Evolutionary conservation across 1,140 invertebrate species (phyloP), one percentile per base, ranked within the genome.

Genomic region (Charaxes varanes): DNA sequence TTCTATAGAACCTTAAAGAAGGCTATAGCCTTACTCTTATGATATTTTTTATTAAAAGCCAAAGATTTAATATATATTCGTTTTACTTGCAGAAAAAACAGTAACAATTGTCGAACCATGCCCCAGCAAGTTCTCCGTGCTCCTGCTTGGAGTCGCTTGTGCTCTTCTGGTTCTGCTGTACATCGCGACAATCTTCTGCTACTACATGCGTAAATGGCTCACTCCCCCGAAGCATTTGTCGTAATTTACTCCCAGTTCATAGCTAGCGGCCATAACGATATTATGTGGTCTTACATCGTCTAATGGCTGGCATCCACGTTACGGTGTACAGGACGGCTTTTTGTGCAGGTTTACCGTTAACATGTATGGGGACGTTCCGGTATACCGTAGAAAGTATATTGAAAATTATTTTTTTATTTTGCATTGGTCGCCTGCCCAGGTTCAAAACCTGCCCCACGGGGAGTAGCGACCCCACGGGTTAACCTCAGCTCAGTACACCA

Each of bases 181-280:
- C 83, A 90, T 95, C 59, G 92, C 91, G 35, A 96, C 93, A 13
- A 87, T 95, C 49, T 94, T 94, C 86, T 94, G 92, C 74, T 95
- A 95, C 82, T 94, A 93, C 86, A 94, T 94, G 91, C 93, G 93
- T 70, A 94, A 94, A 72, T 96, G 93, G 93, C 86, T 94, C 72
- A 87, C 90, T 52, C 93, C 93, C 10, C 87, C 90, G 41, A 95
- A 95, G 78, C 90, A 92, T 69, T 88, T 93, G 85, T 88, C 90
- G 63, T 93, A 88, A 88, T 33, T 26, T 27, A 41, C 18, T 36
- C 10, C 8, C 34, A 37, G 10, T 35, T 26, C 8, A n/a, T n/a
- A n/a, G n/a, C 21, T 8, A 44, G 40, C 37, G 38, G 37, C 49
- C 49, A 41, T 50, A 36, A 46, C 28, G 41, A 42, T 37, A 36